Evolutionary conservation across 1,140 invertebrate genomes (phyloP).

Genomic region (Drosophila elegans): DNA sequence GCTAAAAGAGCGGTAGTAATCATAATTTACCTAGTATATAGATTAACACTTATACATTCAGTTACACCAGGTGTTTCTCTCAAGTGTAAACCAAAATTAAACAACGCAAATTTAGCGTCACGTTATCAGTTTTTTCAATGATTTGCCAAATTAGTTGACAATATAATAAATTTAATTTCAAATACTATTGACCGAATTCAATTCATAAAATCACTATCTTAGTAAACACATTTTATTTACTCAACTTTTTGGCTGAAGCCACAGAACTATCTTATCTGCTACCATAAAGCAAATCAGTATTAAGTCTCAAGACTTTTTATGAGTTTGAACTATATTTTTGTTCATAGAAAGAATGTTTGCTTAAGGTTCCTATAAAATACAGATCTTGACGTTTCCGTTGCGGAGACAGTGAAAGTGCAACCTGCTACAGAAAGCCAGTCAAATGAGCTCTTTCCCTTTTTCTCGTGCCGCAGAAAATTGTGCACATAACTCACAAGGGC

Average conservation of each 20-base stretch:
- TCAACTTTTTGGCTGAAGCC: not conserved
- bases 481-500: constrained; percentile 39
- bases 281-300: constrained; percentile 10
- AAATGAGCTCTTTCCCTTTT: constrained; percentile 39
- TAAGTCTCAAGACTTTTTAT: constrained; percentile 2
- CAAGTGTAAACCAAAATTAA: not conserved
- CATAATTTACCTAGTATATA: not conserved
- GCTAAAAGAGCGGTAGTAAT: not conserved
- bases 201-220: constrained; percentile 27
- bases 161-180: constrained; percentile 11
- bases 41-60: too few species aligned
- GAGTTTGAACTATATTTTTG: not conserved
- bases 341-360: not conserved
- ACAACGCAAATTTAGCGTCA: not conserved
- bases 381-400: constrained; percentile 14
- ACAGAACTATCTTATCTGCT: constrained; percentile 4
- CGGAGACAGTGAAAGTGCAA: constrained; percentile 75
- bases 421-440: constrained; percentile 50
- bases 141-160: not conserved
- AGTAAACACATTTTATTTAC: constrained; percentile 3
- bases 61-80: too few species aligned
- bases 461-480: constrained; percentile 52
- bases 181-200: not conserved
- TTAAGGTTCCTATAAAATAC: not conserved
- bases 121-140: constrained; percentile 5